Evolutionary conservation across 1,140 invertebrate genomes (phyloP), one percentile per base, ranked within the genome.

Genomic region (Aphis craccivora): DNA sequence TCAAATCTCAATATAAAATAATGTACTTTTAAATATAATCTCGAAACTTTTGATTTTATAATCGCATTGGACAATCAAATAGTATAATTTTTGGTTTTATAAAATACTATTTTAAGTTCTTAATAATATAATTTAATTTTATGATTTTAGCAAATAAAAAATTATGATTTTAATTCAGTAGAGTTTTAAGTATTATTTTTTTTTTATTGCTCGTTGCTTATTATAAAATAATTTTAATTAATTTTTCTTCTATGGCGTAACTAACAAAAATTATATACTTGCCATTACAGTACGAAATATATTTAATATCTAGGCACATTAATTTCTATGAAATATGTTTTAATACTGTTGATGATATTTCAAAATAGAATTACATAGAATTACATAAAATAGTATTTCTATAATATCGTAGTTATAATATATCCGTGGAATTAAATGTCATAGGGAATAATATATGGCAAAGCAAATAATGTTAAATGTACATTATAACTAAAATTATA

Each of bases 41-140:
- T 30, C 25, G 6, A 67, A 43, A 90, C 89, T 89, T 89, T 55
- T 40, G 48, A 89, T 89, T 40, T 89, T 48, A 25, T 89, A 88
- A 89, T 55, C 48, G 23, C 22, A 40, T 55, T 18, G 37, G 1
- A 76, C 60, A 76, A 76, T 76, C 60, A 76, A 76, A 76, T 76
- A 11, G 30, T 35, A 76, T 76, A 35, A 35, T 76, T 76, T 76
- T 76, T 1, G 60, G 60, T n/a, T 76, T 76, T 76, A 76, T 76
- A 76, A 76, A n/a, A 76, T 76, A n/a, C 30, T n/a, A n/a, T 76
- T n/a, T 76, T 76, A 76, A 76, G 60, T 76, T 76, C 14, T 35
- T n/a, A n/a, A 76, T 76, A 76, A n/a, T 76, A n/a, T 76, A 5
- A 35, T 76, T 76, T n/a, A n/a, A 76, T 76, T 76, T n/a, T 76